Percentiles rank a stretch among this genome's conserved stretches.
phyloP scores from a whole-genome alignment of 1,140 invertebrate species.

The Drosophila dunni region DNA sequence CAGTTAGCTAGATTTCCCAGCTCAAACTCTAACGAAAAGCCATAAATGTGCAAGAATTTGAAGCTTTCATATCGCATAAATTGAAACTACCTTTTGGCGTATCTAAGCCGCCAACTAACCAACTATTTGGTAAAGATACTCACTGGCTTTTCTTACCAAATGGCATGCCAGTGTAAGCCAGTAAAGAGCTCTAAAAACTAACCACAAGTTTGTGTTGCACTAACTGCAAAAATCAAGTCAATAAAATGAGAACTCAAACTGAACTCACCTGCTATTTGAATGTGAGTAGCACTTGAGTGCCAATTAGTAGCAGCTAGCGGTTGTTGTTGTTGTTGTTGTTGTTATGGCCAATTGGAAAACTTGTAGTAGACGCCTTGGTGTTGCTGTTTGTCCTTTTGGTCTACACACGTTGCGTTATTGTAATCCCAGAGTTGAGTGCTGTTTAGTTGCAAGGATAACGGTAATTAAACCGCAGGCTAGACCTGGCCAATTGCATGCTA shows the following conservation, averaged over 20 bases:
- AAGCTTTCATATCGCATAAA: no score
- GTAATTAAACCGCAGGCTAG: slow-evolving; percentile 70
- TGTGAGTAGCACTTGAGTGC: slow-evolving; percentile 11
- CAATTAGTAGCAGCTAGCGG: slow-evolving; percentile 49
- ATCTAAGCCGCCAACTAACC: no score
- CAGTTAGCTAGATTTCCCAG: no score
- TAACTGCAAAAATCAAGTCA: not conserved
- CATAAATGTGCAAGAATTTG: no score
- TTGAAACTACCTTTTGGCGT: no score
- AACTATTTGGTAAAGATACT: no score
- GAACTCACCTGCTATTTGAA: slow-evolving; percentile 53
- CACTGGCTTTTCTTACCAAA: no score
- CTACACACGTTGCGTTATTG: slow-evolving; percentile 27
- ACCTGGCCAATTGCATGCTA: slow-evolving; percentile 58
- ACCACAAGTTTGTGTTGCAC: not conserved
- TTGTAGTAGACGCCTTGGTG: slow-evolving; percentile 16
- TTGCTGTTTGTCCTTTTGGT: slow-evolving; percentile 60
- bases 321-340: not conserved
- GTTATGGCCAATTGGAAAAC: slow-evolving; percentile 61
- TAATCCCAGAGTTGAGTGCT: slow-evolving; percentile 65
- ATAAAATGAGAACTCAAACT: slow-evolving; percentile 2
- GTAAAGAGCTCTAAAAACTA: not conserved
- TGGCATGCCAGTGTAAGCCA: not conserved
- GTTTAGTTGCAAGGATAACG: slow-evolving; percentile 75
- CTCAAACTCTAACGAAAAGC: no score